Evolutionary conservation across 2,888 invertebrate genomes (phyloP), one percentile per base, ranked within the genome.

Genomic region (Cinara cedri): DNA sequence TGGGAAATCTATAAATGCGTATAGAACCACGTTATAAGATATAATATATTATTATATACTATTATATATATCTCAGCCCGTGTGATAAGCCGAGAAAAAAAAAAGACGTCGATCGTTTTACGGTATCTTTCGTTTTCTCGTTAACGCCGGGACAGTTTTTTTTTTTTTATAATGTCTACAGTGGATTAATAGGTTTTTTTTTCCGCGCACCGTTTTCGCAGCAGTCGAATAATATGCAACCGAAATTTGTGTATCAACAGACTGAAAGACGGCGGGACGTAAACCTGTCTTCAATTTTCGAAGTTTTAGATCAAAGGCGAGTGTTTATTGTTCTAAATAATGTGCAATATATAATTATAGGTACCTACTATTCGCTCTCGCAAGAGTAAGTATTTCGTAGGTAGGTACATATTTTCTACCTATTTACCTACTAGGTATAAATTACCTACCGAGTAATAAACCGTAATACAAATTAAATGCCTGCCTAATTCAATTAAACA

Each of bases 121-220:
- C 26, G 60, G 60, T 16, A 60, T 16, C 24, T 26, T 60, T 60
- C 26, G 26, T 60, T 60, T 60, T 60, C 26, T 60, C 60, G 26
- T 60, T 26, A 26, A 16, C 24, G 26, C 26, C n/a, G 26, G 24
- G 26, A 60, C 26, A 4, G n/a, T 60, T 26, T 60, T 16, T 60
- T 60, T 34, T 34, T 34, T 34, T 34, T 21, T 60, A 21, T 57
- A 21, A 60, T 60, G 57, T 9, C n/a, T 16, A 16, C n/a, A 16
- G 26, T 24, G 26, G 26, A 60, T 60, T 60, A 60, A n/a, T 16
- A 26, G 16, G 24, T 60, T 26, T 60, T 14, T 60, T 16, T 16
- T 26, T 6, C 34, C 13, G 13, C 21, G 13, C 13, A 24, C 26
- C 60, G n/a, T 60, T n/a, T 34, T 34, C 9, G 26, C 14, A 26